phyloP scores from a whole-genome alignment of 2,888 invertebrate species.

The Dryobota labecula region DNA sequence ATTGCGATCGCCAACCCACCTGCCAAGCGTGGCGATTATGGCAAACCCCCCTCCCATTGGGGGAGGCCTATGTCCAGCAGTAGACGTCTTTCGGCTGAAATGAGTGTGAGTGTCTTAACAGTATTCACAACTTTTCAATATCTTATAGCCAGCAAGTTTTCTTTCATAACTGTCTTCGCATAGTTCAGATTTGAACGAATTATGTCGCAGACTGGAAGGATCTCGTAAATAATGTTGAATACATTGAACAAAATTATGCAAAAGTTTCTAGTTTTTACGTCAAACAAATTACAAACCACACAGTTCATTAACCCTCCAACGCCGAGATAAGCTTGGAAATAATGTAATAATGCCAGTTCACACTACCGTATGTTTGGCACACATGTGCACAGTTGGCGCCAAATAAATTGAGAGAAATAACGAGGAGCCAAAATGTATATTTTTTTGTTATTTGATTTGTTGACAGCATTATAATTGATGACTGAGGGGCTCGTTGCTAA shows the following conservation, averaged over 20 bases:
- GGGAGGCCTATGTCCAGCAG: too few species aligned
- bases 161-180: background rate
- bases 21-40: too few species aligned
- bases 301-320: conserved; percentile 35
- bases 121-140: background rate
- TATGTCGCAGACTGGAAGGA: background rate
- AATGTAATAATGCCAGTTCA: conserved; percentile 22
- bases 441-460: conserved; percentile 5
- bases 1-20: too few species aligned
- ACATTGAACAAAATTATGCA: conserved; percentile 4
- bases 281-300: background rate
- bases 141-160: background rate
- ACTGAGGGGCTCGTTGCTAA: too few species aligned
- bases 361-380: conserved; percentile 42
- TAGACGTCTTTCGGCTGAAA: too few species aligned
- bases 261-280: conserved; percentile 10
- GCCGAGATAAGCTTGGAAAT: conserved; percentile 16
- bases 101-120: too few species aligned
- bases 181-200: background rate
- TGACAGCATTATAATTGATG: background rate
- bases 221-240: background rate
- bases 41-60: too few species aligned
- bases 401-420: conserved; percentile 29
- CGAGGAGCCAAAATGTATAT: conserved; percentile 8
- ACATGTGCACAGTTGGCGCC: conserved; percentile 19